phyloP scores from a whole-genome alignment of 2,113 vertebrate genomes.

The Chitala chitala region DNA sequence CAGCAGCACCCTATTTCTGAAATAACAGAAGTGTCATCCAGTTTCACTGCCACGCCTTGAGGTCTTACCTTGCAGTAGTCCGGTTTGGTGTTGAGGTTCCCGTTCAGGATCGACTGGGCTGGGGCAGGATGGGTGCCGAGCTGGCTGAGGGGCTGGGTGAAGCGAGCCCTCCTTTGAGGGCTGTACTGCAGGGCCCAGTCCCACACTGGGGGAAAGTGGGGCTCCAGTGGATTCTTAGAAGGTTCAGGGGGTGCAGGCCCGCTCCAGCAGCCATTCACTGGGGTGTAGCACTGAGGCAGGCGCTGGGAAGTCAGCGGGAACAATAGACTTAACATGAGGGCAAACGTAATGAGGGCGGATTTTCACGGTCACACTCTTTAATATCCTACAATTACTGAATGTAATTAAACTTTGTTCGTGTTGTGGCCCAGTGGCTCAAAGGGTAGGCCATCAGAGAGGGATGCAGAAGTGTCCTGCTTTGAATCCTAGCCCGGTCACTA shows the following conservation, averaged over 20 bases:
- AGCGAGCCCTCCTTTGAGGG: constrained; percentile 58
- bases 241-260: constrained; percentile 48
- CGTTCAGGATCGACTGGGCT: constrained; percentile 48
- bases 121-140: constrained; percentile 43
- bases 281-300: constrained; percentile 69
- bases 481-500: too few relatives aligned
- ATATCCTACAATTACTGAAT: too few relatives aligned
- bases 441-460: too few relatives aligned
- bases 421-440: too few relatives aligned
- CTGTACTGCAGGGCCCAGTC: constrained; percentile 81
- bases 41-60: not conserved
- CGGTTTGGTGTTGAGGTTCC: constrained; percentile 52
- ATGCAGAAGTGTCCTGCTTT: too few relatives aligned
- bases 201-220: constrained; percentile 65
- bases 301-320: constrained; percentile 48
- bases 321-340: not conserved
- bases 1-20: too few relatives aligned
- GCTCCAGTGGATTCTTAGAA: constrained; percentile 41
- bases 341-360: too few relatives aligned
- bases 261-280: constrained; percentile 63
- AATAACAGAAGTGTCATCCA: not conserved
- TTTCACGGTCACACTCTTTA: too few relatives aligned
- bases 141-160: constrained; percentile 69
- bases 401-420: too few relatives aligned
- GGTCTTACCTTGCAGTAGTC: constrained; percentile 58